Base-by-base conservation (phyloP, 2,888 invertebrate species). In the Timema cristinae region DNA sequence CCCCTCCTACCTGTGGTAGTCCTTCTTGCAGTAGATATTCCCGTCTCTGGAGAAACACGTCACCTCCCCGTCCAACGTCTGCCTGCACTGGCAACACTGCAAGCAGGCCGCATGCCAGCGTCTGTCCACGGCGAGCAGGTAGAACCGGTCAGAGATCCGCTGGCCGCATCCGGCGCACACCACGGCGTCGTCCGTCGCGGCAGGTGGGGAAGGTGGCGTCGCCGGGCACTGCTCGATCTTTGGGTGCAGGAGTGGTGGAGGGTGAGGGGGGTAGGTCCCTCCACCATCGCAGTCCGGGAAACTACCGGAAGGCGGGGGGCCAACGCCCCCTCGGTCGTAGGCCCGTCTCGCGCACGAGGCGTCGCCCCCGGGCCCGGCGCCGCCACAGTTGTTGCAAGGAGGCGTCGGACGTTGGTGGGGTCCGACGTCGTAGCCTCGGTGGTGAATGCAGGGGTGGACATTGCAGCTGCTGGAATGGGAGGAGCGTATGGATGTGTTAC, bases 21-120 rank as follows among this genome's bases (percentile, higher is more conserved):
- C 97, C 81, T 93, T 94, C 86, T 95, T 96, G 89, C 97, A 97
- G 85, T 94, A 97, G 79, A 97, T 96, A 81, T 92, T 92, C 79
- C 94, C 95, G 82, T 96, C 95, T 77, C 94, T 88, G 76, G 94
- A 91, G 83, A 95, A 97, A 84, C 97, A 97, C 77, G 96, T 91
- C 81, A 92, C 90, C 82, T 97, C 95, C 2, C 94, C 90, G 82
- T 97, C 97, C 77, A 97, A 86, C 6, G 93, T 91, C 84, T 91
- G 90, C 79, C 93, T 89, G 84, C 97, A 97, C 82, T 95, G 93
- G 81, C 91, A 92, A 84, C 97, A 97, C 81, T 93, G 90, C 52
- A 97, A 86, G 81, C 97, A 97, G 73, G 92, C 89, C 67, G 92
- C 91, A 82, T 97, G 97, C 97, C 97, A 97, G 82, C 93, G 89